These are phyloP conservation scores for Galleria mellonella DNA, from an alignment of 1,140 invertebrate species.

Conservation along the genomic window DNA sequence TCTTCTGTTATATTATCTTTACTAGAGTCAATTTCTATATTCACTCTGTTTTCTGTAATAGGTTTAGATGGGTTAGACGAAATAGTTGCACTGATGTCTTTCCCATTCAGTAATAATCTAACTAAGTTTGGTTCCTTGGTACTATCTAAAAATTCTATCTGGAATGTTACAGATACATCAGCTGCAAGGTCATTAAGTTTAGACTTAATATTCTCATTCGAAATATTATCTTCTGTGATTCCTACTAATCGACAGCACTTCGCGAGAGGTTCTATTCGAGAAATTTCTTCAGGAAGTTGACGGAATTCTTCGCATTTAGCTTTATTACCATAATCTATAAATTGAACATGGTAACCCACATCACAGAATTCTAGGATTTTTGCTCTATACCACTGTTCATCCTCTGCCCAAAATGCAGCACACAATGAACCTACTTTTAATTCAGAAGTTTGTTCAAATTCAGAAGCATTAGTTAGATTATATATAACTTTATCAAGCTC, in stretches of 20 bases:
- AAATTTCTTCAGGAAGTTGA: slow-evolving; percentile 77
- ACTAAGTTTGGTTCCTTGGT: slow-evolving; percentile 55
- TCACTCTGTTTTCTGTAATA: neutral
- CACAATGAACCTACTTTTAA: slow-evolving; percentile 75
- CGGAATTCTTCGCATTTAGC: slow-evolving; percentile 75
- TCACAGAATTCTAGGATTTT: slow-evolving; percentile 71
- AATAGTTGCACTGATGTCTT: slow-evolving; percentile 31
- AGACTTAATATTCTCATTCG: slow-evolving; percentile 56
- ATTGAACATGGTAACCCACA: slow-evolving; percentile 77
- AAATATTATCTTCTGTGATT: slow-evolving; percentile 49
- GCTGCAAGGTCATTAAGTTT: slow-evolving; percentile 69
- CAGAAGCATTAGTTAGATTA: slow-evolving; percentile 67
- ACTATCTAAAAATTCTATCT: slow-evolving; percentile 71
- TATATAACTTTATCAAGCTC: slow-evolving; percentile 77
- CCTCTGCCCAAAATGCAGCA: slow-evolving; percentile 79
- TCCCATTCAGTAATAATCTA: slow-evolving; percentile 48
- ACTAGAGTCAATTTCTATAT: neutral
- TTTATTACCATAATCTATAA: slow-evolving; percentile 84
- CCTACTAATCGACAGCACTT: slow-evolving; percentile 77
- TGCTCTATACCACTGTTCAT: slow-evolving; percentile 80
- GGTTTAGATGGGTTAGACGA: neutral
- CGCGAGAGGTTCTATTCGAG: slow-evolving; percentile 75
- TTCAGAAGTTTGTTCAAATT: slow-evolving; percentile 66
- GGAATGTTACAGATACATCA: slow-evolving; percentile 61
- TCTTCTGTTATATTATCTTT: neutral